Evolutionary conservation across 2,888 invertebrate genomes (phyloP).

Genomic region (Spilosoma lubricipeda): DNA sequence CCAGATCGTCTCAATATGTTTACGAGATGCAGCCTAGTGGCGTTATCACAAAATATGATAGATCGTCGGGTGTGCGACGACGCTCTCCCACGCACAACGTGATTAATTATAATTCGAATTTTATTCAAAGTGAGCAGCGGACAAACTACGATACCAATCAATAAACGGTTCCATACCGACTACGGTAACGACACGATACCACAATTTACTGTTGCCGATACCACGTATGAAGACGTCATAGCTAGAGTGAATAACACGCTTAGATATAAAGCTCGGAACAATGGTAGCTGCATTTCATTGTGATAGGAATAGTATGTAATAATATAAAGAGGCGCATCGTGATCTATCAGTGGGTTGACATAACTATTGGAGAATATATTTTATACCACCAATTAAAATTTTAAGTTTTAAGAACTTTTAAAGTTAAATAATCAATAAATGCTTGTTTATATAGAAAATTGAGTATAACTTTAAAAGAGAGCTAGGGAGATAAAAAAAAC

Average conservation of each 20-base stretch:
- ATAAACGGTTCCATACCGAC: conserved; percentile 86
- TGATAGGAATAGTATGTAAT: conserved; percentile 67
- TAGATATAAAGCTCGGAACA: conserved; percentile 75
- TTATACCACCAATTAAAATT: conserved; percentile 6
- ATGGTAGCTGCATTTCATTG: conserved; percentile 76
- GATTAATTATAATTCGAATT: conserved; percentile 87
- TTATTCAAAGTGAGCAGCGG: conserved; percentile 86
- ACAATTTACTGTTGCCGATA: conserved; percentile 84
- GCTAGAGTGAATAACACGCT: conserved; percentile 71
- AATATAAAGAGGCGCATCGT: conserved; percentile 56
- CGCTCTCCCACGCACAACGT: conserved; percentile 84
- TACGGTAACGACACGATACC: conserved; percentile 83
- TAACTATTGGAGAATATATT: conserved; percentile 26
- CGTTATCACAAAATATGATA: conserved; percentile 87
- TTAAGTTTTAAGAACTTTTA: neutral
- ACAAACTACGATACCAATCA: conserved; percentile 86
- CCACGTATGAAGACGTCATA: conserved; percentile 83
- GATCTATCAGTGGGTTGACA: conserved; percentile 53
- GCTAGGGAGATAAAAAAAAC: conserved; percentile 55
- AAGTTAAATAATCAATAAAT: conserved; percentile 25
- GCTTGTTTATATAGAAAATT: conserved; percentile 29
- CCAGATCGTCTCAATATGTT: conserved; percentile 78
- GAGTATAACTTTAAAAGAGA: conserved; percentile 51
- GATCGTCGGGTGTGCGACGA: conserved; percentile 80
- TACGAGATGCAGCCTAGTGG: conserved; percentile 81